A percentile compares a stretch with the other conserved stretches of the same genome.
phyloP scores from a whole-genome alignment of 2,888 invertebrate species.

The Pedicia rivosa region DNA sequence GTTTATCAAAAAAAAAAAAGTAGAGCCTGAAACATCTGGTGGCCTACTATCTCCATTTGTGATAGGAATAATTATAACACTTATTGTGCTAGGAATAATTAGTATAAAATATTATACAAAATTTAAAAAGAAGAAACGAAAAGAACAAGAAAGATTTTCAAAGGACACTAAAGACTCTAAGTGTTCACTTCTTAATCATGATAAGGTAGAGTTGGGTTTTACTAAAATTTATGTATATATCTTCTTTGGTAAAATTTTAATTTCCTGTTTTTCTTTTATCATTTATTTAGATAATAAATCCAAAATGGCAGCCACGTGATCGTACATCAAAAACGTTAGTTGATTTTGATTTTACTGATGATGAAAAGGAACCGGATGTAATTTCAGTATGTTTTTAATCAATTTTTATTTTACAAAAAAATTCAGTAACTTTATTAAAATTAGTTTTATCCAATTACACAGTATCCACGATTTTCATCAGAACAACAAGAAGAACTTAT shows the following conservation, averaged over 20 bases:
- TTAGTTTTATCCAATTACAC: background rate
- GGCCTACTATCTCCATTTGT: constrained; percentile 4
- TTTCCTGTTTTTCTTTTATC: too few relatives aligned
- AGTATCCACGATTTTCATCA: constrained; percentile 5
- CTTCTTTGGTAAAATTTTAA: too few relatives aligned
- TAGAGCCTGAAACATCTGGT: constrained; percentile 1
- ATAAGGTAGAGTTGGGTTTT: too few relatives aligned
- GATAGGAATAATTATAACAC: constrained; percentile 5
- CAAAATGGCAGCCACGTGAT: too few relatives aligned
- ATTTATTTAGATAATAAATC: too few relatives aligned
- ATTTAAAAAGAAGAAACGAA: constrained; percentile 5
- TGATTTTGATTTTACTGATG: constrained; percentile 7
- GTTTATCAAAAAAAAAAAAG: background rate
- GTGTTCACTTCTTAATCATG: constrained; percentile 4
- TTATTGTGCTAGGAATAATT: constrained; percentile 4
- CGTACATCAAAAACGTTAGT: constrained; percentile 3
- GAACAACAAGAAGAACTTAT: constrained; percentile 6
- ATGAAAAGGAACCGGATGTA: constrained; percentile 6
- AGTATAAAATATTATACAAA: constrained; percentile 5
- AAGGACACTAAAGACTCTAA: constrained; percentile 5
- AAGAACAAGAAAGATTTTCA: constrained; percentile 2
- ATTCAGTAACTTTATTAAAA: background rate
- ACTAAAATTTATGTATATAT: too few relatives aligned
- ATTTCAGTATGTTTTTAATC: constrained; percentile 1
- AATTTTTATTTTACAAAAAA: background rate